Percentiles rank a stretch among this genome's conserved stretches.
Conservation (phyloP, 1,140 invertebrate species). For the Brachionus manjavacas region DNA sequence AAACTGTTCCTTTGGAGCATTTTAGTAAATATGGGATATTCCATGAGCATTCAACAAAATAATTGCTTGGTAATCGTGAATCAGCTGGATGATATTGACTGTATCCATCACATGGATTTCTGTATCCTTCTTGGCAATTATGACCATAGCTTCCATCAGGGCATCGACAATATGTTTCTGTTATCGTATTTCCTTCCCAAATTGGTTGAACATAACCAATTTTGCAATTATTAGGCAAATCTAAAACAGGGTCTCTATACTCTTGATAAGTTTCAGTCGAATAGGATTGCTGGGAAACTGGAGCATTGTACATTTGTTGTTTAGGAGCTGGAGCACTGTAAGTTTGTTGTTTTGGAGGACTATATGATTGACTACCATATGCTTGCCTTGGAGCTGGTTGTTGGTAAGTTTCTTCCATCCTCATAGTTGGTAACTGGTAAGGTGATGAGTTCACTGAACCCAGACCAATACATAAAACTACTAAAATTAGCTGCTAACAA, state of each 20-base stretch:
- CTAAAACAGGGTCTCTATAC: neutral
- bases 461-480: neutral
- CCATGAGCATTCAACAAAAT: constrained; percentile 38
- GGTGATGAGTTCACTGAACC: neutral
- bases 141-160: constrained; percentile 5
- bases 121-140: neutral
- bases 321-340: neutral
- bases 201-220: constrained; percentile 34
- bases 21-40: constrained; percentile 39
- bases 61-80: constrained; percentile 7
- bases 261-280: neutral
- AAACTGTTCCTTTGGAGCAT: constrained; percentile 29
- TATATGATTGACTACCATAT: neutral
- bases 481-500: neutral
- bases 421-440: neutral
- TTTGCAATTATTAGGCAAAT: constrained; percentile 21
- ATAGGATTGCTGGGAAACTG: neutral
- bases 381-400: neutral
- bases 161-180: constrained; percentile 38
- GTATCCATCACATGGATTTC: constrained; percentile 13
- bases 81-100: constrained; percentile 22
- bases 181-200: constrained; percentile 27
- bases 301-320: neutral
- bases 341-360: neutral
- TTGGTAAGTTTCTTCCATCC: neutral